These are phyloP conservation scores for Drosophila ironensis DNA, from an alignment of 1,140 invertebrate species.

Conservation along the genomic window DNA sequence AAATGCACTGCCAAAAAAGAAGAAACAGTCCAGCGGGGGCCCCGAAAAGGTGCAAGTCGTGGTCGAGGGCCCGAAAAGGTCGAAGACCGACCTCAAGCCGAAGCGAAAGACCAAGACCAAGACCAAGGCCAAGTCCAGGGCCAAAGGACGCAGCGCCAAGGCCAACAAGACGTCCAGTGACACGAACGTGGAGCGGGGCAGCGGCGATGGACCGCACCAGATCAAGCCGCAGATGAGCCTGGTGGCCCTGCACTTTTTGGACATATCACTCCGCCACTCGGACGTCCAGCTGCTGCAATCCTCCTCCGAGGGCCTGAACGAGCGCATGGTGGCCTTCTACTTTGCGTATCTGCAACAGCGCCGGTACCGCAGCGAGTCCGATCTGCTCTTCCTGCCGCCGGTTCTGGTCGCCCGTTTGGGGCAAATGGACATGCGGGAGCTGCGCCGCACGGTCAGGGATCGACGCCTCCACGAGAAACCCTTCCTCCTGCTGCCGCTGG, in stretches of 20 bases:
- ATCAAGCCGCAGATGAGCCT: not conserved
- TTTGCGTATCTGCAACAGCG: constrained; percentile 27
- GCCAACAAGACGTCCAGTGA: not conserved
- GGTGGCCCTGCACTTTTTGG: constrained; percentile 22
- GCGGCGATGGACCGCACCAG: not conserved
- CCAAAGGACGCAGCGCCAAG: not conserved
- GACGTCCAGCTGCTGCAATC: constrained; percentile 30
- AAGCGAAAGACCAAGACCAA: not conserved
- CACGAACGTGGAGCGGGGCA: not conserved
- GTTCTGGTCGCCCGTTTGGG: not conserved
- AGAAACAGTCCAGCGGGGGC: not conserved
- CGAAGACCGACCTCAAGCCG: not conserved
- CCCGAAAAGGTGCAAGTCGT: too few species aligned
- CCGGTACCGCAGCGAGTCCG: constrained; percentile 2
- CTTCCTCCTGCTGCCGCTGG: constrained; percentile 36
- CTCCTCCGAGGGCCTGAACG: constrained; percentile 8
- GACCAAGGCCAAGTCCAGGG: not conserved
- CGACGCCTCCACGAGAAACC: constrained; percentile 7
- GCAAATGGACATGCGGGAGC: not conserved
- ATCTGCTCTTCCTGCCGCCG: constrained; percentile 27
- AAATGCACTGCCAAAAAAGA: not conserved
- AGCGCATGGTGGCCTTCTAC: constrained; percentile 31
- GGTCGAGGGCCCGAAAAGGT: not conserved
- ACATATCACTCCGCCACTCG: constrained; percentile 17
- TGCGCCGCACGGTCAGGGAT: not conserved